Conservation (phyloP, 2,113 vertebrate species). For the Hippolais icterina region DNA sequence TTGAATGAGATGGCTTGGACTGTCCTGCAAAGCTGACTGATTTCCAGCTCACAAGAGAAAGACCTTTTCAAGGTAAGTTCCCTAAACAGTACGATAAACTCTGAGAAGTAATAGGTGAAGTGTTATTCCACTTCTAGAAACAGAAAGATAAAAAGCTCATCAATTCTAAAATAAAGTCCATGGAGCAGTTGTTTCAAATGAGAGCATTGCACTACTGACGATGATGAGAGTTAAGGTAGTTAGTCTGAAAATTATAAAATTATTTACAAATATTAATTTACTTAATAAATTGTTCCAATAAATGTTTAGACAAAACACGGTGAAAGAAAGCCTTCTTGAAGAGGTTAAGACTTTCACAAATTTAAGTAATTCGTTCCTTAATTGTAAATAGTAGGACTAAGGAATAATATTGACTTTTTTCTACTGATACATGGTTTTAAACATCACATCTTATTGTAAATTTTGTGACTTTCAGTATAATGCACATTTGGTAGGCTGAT, state of each 20-base stretch:
- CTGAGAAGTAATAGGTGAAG: neutral
- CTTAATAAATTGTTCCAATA: neutral
- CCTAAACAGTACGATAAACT: neutral
- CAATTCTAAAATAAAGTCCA: neutral
- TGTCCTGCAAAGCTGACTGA: neutral
- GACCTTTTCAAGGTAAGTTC: neutral
- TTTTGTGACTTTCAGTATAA: neutral
- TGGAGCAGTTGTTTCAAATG: neutral
- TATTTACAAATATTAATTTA: neutral
- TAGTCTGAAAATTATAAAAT: neutral
- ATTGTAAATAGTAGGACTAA: neutral
- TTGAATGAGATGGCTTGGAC: neutral
- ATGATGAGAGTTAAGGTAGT: neutral
- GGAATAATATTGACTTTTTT: neutral
- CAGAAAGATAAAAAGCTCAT: neutral
- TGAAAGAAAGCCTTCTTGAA: neutral
- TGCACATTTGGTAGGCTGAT: neutral
- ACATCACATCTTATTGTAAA: neutral
- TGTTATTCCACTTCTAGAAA: neutral
- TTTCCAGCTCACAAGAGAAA: neutral
- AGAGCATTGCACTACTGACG: neutral
- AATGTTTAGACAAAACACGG: neutral
- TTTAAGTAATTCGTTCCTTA: neutral
- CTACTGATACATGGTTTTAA: neutral
- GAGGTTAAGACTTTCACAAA: neutral